Evolutionary conservation across 2,797 vertebrate species (phyloP).

Genomic region (Clarias platycephalus): DNA sequence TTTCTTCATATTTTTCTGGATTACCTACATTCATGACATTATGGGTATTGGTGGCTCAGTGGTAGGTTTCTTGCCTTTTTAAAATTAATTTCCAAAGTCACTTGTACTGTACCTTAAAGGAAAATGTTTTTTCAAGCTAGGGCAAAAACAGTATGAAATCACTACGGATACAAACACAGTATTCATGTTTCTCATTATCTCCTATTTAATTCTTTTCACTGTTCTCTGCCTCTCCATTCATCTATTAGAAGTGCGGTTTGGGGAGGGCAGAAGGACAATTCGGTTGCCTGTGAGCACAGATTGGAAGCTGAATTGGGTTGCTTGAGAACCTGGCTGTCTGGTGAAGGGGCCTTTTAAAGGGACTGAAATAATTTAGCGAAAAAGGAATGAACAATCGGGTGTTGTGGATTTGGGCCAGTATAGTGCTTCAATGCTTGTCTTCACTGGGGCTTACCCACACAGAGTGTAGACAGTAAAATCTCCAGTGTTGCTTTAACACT

Average conservation of each 20-base stretch:
- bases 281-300: slow-evolving; percentile 7
- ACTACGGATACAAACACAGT: neutral
- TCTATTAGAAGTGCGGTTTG: slow-evolving; percentile 63
- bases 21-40: neutral
- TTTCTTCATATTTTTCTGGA: neutral
- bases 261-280: slow-evolving; percentile 46
- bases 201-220: neutral
- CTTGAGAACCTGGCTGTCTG: slow-evolving; percentile 38
- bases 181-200: neutral
- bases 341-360: slow-evolving; percentile 64
- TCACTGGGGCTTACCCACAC: slow-evolving; percentile 55
- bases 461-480: slow-evolving; percentile 8
- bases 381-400: slow-evolving; percentile 64
- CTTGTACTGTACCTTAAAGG: neutral
- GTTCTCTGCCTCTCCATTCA: neutral
- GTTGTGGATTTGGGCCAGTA: slow-evolving; percentile 62
- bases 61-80: no score
- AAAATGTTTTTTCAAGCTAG: neutral
- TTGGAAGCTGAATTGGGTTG: slow-evolving; percentile 15
- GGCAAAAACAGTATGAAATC: neutral
- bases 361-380: slow-evolving; percentile 64
- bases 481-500: no score
- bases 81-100: neutral
- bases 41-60: no score
- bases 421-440: slow-evolving; percentile 56